Base-by-base conservation (phyloP, 1,140 invertebrate genomes). In the Callitettix versicolor region DNA sequence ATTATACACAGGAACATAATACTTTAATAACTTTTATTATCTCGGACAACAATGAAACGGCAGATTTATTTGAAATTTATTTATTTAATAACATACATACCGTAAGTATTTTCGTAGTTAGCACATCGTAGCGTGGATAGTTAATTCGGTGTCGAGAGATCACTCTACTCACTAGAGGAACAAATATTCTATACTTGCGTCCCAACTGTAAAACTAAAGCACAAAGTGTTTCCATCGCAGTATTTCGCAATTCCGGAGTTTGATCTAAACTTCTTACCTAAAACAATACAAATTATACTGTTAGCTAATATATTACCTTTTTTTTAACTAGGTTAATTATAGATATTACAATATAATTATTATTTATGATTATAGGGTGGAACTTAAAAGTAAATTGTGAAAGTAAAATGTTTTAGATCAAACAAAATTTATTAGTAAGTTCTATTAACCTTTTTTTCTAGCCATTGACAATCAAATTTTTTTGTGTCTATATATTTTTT, bases 171-270 rank as follows among this genome's bases (percentile, higher is more conserved):
- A 97, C 88, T 62, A 96, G 78, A 1, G 92, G 89, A 61, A 95
- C 85, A 65, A 97, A 98, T 33, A 97, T 89, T 57, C 84, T 79
- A 69, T 88, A 98, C 64, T 93, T 95, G 42, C 85, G 81, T 0
- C 91, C 91, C 34, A 98, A 72, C 68, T 97, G 93, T 15, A 85
- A 75, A 3, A 95, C 83, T 36, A 98, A 66, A 0, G 91, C 82
- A 63, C 90, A 89, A 0, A 98, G 71, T 0, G 92, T 92, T 48
- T 95, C 90, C 89, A 98, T 94, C 0, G 90, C 90, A 5, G 81
- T 80, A 5, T 71, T 69, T 2, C 91, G 76, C 26, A 95, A 68
- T 41, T 91, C 84, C 0, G 88, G 83, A 64, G 80, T 85, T 0
- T 79, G 81, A 61, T 97, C 93, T 40, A 98, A 69, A 0, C 86